Evolutionary conservation across 1,140 invertebrate genomes (phyloP), one percentile per base, ranked within the genome.

Genomic region (Cydia amplana): DNA sequence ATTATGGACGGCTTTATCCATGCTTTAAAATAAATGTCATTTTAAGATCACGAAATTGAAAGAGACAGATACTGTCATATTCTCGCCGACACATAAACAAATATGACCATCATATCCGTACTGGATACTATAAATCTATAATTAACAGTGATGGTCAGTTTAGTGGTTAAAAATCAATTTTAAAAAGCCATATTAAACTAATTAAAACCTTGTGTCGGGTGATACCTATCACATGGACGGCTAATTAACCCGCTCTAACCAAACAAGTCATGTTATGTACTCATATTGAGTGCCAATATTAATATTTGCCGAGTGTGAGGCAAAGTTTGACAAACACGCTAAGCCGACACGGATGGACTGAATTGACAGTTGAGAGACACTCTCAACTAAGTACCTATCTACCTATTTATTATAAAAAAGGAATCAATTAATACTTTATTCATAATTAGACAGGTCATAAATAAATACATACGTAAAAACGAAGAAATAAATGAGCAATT

Each of bases 221-320:
- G 55, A 60, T 60, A 60, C 55, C 55, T 23, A 23, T 60, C 20
- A 60, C 55, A 60, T 60, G 55, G 23, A 60, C 55, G 55, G 65
- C 65, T 18, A 70, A 70, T 70, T 70, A 32, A 70, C 18, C 65
- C 65, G 65, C 32, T 40, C 14, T n/a, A 32, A 16, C 4, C 36
- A 70, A 70, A 70, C 65, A 70, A 70, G 20, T 23, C 16, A 32
- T 14, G 36, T 40, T 18, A 40, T 70, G 65, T 70, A 36, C 65
- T 60, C 55, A 60, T 60, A 70, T 36, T 65, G 25, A 65, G 64
- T 65, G 64, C 64, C 64, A 65, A 36, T 36, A 40, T 36, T 43
- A 70, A 70, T 70, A 36, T 70, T 70, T 70, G 65, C 65, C 20
- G 63, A 64, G 63, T 64, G 63, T 40, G 65, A 36, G 64, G 65